Conservation (phyloP, 2,113 vertebrate species). For the Triplophysa rosa region DNA sequence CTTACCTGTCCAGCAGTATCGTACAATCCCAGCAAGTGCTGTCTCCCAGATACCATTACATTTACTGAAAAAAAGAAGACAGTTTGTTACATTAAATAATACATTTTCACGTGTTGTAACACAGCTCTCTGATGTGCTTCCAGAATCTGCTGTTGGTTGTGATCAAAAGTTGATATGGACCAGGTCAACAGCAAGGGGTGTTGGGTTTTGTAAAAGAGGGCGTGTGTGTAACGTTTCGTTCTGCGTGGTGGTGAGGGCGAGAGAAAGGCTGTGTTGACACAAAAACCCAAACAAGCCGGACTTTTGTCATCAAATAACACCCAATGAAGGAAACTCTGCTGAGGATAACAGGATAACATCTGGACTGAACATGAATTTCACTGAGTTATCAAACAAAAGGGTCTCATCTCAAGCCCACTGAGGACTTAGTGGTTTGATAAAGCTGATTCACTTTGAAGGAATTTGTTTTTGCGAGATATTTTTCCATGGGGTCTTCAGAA, state of each 20-base stretch:
- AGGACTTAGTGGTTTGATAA: background rate
- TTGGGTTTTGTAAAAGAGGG: constrained; percentile 13
- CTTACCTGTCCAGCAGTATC: constrained; percentile 89
- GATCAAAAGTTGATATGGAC: constrained; percentile 14
- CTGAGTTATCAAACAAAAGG: background rate
- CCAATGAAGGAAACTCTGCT: constrained; percentile 29
- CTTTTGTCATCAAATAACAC: constrained; percentile 24
- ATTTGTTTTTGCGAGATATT: background rate
- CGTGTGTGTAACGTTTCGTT: constrained; percentile 33
- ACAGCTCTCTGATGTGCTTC: constrained; percentile 17
- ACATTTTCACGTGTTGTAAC: constrained; percentile 1
- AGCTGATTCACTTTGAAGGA: background rate
- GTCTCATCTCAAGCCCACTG: too few relatives aligned
- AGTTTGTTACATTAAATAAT: constrained; percentile 9
- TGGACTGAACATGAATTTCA: constrained; percentile 14
- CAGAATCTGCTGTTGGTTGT: constrained; percentile 18
- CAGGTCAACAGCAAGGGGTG: constrained; percentile 23
- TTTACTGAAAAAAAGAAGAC: constrained; percentile 73
- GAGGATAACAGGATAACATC: constrained; percentile 12
- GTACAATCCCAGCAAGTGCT: constrained; percentile 85
- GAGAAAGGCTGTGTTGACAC: constrained; percentile 42
- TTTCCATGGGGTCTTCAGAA: too few relatives aligned
- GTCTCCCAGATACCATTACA: constrained; percentile 85
- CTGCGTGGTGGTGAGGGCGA: constrained; percentile 30
- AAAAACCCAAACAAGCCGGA: background rate